Conservation (phyloP, 1,140 invertebrate species). For the Ostrea denselamellosa region DNA sequence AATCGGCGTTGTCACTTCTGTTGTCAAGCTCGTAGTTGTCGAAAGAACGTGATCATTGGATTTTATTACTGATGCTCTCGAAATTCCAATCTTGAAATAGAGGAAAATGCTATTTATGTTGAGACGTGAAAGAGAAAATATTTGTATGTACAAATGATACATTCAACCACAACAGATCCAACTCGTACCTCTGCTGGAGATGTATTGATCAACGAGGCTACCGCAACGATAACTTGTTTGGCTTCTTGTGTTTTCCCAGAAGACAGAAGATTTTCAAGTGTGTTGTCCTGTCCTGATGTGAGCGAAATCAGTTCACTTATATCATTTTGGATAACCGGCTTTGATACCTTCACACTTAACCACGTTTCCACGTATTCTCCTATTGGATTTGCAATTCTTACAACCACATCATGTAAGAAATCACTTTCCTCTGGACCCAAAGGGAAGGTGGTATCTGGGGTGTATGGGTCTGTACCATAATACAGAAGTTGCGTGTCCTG, state of each 20-base stretch:
- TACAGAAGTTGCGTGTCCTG: constrained; percentile 63
- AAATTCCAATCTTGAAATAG: constrained; percentile 42
- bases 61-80: constrained; percentile 45
- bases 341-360: constrained; percentile 63
- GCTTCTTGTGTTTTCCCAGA: constrained; percentile 68
- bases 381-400: constrained; percentile 67
- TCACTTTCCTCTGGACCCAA: constrained; percentile 58
- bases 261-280: constrained; percentile 56
- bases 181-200: constrained; percentile 42
- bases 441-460: constrained; percentile 63
- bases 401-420: constrained; percentile 63
- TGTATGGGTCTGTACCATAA: constrained; percentile 69
- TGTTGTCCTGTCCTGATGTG: constrained; percentile 56
- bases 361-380: constrained; percentile 66
- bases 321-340: constrained; percentile 52
- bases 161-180: neutral
- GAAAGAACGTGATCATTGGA: neutral
- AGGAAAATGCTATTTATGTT: neutral
- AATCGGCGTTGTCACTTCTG: neutral
- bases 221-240: constrained; percentile 68
- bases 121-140: neutral
- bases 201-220: constrained; percentile 67
- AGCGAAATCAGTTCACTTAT: constrained; percentile 53
- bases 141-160: neutral
- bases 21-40: neutral